A percentile compares a stretch with the other conserved stretches of the same genome.
phyloP scores from a whole-genome alignment of 2,797 vertebrate genomes.

The Phrynocephalus vlangalii region DNA sequence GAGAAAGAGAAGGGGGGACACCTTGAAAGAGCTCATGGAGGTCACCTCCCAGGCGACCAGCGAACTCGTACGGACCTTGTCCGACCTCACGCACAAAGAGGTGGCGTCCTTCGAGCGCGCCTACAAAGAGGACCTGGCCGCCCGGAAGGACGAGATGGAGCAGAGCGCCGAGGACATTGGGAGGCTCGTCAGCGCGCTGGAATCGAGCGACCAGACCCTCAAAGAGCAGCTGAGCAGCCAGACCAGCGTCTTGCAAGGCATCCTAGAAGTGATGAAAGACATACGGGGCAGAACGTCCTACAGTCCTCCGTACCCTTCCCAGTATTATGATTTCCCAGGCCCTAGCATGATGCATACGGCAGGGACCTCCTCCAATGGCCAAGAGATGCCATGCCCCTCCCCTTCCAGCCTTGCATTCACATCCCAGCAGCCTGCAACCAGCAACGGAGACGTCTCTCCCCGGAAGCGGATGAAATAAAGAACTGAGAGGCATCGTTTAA shows the following conservation, averaged over 20 bases:
- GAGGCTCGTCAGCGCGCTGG: constrained; percentile 25
- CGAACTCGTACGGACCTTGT: constrained; percentile 42
- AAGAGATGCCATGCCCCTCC: constrained; percentile 39
- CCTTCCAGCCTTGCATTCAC: constrained; percentile 39
- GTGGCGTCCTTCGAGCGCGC: constrained; percentile 42
- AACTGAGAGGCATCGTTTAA: not conserved
- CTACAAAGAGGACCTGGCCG: constrained; percentile 33
- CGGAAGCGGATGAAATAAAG: constrained; percentile 47
- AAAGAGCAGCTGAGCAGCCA: constrained; percentile 46
- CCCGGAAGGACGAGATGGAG: constrained; percentile 42
- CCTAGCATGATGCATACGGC: constrained; percentile 32
- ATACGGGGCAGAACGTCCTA: constrained; percentile 39
- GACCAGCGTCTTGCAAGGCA: constrained; percentile 37
- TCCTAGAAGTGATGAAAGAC: constrained; percentile 46
- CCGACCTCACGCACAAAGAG: constrained; percentile 38
- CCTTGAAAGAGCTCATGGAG: constrained; percentile 43
- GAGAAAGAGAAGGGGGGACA: constrained; percentile 41
- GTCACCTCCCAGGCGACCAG: constrained; percentile 45
- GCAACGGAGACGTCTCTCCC: constrained; percentile 42
- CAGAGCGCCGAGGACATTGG: constrained; percentile 44
- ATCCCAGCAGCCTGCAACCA: constrained; percentile 35
- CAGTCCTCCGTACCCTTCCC: constrained; percentile 32
- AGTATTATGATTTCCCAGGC: constrained; percentile 42
- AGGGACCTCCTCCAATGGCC: constrained; percentile 27
- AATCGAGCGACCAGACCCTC: constrained; percentile 36